Evolutionary conservation across 2,888 invertebrate genomes (phyloP).

Genomic region (Dinocampus coccinellae): DNA sequence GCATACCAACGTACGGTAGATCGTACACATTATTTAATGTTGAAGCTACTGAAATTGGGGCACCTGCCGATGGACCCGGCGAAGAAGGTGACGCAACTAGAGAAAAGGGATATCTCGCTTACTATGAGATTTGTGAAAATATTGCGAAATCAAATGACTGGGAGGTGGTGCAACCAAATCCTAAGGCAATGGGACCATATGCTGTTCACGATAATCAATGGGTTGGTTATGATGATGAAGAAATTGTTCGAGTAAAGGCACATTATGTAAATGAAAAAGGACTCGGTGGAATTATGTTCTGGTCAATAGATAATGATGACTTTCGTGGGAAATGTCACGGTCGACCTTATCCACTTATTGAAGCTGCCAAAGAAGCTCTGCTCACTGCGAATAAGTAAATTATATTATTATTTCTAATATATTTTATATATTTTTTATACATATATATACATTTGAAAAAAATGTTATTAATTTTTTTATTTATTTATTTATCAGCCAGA

Average conservation of each 20-base stretch:
- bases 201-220: conserved; percentile 90
- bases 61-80: conserved; percentile 92
- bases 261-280: conserved; percentile 87
- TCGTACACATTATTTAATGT: conserved; percentile 91
- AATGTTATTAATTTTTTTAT: not conserved
- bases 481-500: conserved; percentile 22
- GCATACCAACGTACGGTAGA: conserved; percentile 91
- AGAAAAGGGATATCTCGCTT: conserved; percentile 93
- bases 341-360: conserved; percentile 90
- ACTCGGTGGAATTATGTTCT: conserved; percentile 93
- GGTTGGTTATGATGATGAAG: conserved; percentile 93
- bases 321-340: conserved; percentile 91
- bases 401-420: not conserved
- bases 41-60: conserved; percentile 86
- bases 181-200: conserved; percentile 89
- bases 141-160: conserved; percentile 82
- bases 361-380: conserved; percentile 89
- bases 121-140: conserved; percentile 90
- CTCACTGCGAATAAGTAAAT: conserved; percentile 76
- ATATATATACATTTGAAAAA: too few relatives aligned
- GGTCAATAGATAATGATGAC: conserved; percentile 95
- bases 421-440: not conserved
- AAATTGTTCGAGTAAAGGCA: conserved; percentile 85
- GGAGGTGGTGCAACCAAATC: conserved; percentile 86
- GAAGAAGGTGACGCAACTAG: conserved; percentile 91